These are phyloP conservation scores for Xenops minutus DNA, from an alignment of 2,797 vertebrate genomes.

Conservation along the genomic window DNA sequence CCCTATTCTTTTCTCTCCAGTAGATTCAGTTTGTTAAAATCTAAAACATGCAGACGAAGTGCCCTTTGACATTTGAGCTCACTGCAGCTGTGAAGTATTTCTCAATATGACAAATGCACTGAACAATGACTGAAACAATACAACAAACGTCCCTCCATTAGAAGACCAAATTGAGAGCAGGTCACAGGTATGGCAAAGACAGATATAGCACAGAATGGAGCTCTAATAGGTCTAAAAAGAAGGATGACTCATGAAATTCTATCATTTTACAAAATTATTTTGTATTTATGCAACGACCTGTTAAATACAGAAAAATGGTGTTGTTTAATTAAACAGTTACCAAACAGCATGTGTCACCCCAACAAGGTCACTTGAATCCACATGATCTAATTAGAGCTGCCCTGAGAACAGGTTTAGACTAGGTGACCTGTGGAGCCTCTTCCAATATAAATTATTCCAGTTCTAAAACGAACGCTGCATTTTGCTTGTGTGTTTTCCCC, in stretches of 20 bases:
- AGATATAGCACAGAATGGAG: background rate
- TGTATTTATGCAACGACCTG: background rate
- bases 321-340: background rate
- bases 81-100: background rate
- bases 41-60: background rate
- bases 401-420: background rate
- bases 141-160: background rate
- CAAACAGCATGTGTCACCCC: background rate
- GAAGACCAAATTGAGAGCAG: background rate
- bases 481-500: background rate
- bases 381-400: background rate
- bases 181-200: background rate
- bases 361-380: background rate
- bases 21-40: background rate
- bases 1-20: background rate
- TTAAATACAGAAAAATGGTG: background rate
- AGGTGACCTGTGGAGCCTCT: background rate
- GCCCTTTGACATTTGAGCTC: background rate
- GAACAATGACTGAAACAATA: background rate
- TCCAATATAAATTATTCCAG: background rate
- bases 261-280: background rate
- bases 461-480: background rate
- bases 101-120: background rate
- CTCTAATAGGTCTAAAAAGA: background rate
- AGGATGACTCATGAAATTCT: background rate